Evolutionary conservation across 2,888 invertebrate genomes (phyloP), one percentile per base, ranked within the genome.

Genomic region (Chrysomela aeneicollis): DNA sequence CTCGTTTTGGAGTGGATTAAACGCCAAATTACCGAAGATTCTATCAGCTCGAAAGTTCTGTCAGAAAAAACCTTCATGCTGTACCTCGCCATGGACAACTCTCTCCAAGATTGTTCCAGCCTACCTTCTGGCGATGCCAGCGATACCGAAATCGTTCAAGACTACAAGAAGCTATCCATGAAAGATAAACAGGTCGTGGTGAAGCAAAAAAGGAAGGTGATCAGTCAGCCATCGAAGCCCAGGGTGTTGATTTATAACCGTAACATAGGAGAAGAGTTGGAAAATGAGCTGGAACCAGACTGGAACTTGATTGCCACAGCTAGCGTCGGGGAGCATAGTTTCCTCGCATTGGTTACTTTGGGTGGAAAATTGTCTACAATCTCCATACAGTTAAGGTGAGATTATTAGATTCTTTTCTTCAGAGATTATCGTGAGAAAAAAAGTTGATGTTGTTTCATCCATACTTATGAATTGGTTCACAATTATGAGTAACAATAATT

Each of bases 91-190:
- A 84, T 87, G 66, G 90, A 89, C 79, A 92, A 93, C 79, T 88
- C 88, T 37, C 85, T 94, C 71, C 91, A 92, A 74, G 93, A 94
- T 84, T 93, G 92, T 83, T 87, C 89, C 66, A 91, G 92, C 77
- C 85, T 93, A 76, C 92, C 92, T 6, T 76, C 81, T 54, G 86
- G 86, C 8, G 86, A 87, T 66, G 82, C 86, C 63, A 90, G 88
- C 67, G 90, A 92, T 80, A 90, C 91, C 22, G 92, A 92, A 77
- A 87, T 92, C 69, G 89, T 93, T 37, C 90, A 89, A 78, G 92
- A 92, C 82, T 93, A 93, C 83, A 90, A 92, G 77, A 84, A 84
- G 67, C 71, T 83, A 74, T 83, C 84, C 0, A 69, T 82, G 66
- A 83, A 83, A 69, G 81, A 80, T 50, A 78, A 77, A 19, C 76